Base-by-base conservation (phyloP, 1,140 invertebrate genomes). In the Drosophila subpulchrella region DNA sequence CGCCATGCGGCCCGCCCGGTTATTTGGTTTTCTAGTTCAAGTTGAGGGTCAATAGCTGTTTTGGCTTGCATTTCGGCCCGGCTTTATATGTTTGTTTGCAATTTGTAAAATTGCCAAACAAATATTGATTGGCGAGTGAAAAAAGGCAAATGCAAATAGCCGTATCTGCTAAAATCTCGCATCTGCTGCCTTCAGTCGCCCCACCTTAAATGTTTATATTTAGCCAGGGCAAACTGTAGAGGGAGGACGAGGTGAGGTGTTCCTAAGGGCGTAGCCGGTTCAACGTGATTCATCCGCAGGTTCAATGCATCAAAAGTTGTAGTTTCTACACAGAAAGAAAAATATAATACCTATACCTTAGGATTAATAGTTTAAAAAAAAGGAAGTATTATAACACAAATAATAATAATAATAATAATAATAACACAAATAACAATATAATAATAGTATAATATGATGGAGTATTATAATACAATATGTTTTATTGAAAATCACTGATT, bases 21-120 rank as follows among this genome's bases (percentile, higher is more conserved):
- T 83, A 84, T 89, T 75, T 66, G 60, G 76, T 83, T 90, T 90
- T 90, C 82, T 90, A 90, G 86, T 86, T 90, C 86, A 90, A 90
- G 86, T 90, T 90, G 84, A 90, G 86, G 86, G 86, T 90, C 86
- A 90, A 83, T 90, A 90, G 79, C 78, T 85, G 66, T 67, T 48
- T 48, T 36, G 73, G 79, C 72, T 67, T 88, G 84, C 84, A 88
- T 77, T 88, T 88, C 61, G 60, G 55, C 50, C 55, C n/a, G 72
- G 53, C 42, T 54, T 42, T 44, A 34, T 57, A 51, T 82, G 78
- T 86, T 86, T 85, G 78, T 83, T 79, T 83, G 78, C 83, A 88
- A 86, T 88, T 88, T 86, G 83, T 86, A 63, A 88, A 88, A 88
- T 88, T 86, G 82, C 55, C 75, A 76, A 76, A 80, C 81, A 86